Evolutionary conservation across 2,888 invertebrate species (phyloP), one percentile per base, ranked within the genome.

Genomic region (Meteorus cinctellus): DNA sequence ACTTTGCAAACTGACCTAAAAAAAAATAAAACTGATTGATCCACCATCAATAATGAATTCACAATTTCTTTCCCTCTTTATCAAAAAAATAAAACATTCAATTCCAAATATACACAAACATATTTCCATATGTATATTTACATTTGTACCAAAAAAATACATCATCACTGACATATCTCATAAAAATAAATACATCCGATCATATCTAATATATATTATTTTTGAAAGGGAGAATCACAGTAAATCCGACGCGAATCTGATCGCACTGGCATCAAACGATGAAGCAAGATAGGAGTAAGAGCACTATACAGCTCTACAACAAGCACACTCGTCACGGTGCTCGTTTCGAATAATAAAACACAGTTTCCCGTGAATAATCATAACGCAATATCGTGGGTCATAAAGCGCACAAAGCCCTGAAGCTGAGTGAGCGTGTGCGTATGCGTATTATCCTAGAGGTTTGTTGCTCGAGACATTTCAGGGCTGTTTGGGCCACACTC

Each of bases 281-380:
- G 29, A 29, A 62, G 12, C 12, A 4, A 62, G 24, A 29, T 10
- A 27, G 31, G 14, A 31, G 41, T 24, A 5, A 19, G 16, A 62
- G 4, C 27, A 14, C 29, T 29, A 24, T 14, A 31, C 5, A 41
- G 4, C 5, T 4, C n/a, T 34, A 34, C 36, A 19, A n/a, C 31
- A 48, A 19, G 36, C 31, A 59, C 69, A 77, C 75, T 63, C 71
- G 75, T 70, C 70, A 75, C 55, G 74, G 69, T 84, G 82, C 78
- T 69, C 72, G 77, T 71, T 71, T 76, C 78, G 78, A 77, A 85
- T 86, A 86, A 89, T 89, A 89, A 89, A 89, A 89, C 86, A 87
- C 89, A 89, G 88, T 83, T 84, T 86, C 83, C 87, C 89, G 89
- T 89, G 88, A 88, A 89, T 89, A 89, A 89, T 89, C 88, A 87